Base-by-base conservation (phyloP, 2,888 invertebrate species). In the Hemaris fuciformis region DNA sequence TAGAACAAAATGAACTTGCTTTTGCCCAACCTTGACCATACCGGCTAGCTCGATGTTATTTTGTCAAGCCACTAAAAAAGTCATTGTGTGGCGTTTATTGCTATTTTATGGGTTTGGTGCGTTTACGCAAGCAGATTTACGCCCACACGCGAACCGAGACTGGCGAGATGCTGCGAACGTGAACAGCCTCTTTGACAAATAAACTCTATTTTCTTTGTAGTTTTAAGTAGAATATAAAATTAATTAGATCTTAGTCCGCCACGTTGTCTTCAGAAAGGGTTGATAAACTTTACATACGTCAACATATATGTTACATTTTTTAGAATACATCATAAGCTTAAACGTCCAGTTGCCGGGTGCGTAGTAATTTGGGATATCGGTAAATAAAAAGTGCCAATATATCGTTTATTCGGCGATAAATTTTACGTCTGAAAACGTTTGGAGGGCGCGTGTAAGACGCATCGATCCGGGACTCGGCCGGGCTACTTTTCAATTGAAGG, bases 371-470 rank as follows among this genome's bases (percentile, higher is more conserved):
- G 27, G 53, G 18, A 53, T 53, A 31, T 53, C 31, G 18, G 18
- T 53, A 53, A 53, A 53, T 53, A 53, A 53, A n/a, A 53, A 53
- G 53, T 53, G 53, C 18, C 27, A 31, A 53, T 53, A 18, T 31
- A 53, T 53, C 53, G 53, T 53, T 53, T 53, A 53, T 53, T 18
- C 53, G 53, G 31, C 18, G 15, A 53, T 53, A 53, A 53, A 53
- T 53, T 53, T 53, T 27, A 53, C 31, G 53, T 53, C 53, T 53
- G 53, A 53, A 53, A 53, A 53, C 53, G 53, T 53, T 53, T 53
- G 27, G 27, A 53, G 53, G 43, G 53, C 53, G 53, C 31, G 53
- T 27, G 53, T 53, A 53, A 46, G 23, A 25, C 25, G 27, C 31
- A 53, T 53, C 53, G 53, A 53, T 53, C 53, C 31, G 31, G 18